Percentiles rank a stretch among this genome's conserved stretches.
These are phyloP conservation scores for Nomada ferruginata DNA, from an alignment of 2,888 invertebrate genomes.

Conservation along the genomic window DNA sequence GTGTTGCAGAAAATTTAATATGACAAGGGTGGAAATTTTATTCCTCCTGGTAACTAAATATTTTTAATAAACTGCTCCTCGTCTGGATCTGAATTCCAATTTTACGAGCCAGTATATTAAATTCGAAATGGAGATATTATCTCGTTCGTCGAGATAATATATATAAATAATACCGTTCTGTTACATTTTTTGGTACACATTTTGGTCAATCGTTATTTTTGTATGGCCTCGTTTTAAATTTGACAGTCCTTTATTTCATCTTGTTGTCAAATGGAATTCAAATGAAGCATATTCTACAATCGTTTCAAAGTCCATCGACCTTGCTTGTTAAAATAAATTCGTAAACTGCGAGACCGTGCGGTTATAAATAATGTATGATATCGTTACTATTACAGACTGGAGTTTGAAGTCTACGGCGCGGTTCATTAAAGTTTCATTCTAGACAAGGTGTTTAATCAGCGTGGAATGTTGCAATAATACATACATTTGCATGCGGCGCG, in stretches of 20 bases:
- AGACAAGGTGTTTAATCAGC: constrained; percentile 43
- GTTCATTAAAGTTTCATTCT: constrained; percentile 60
- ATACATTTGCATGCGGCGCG: constrained; percentile 47
- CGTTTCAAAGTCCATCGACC: neutral
- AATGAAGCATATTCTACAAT: neutral
- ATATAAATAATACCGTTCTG: neutral
- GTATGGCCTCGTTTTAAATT: no score
- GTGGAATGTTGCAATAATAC: constrained; percentile 57
- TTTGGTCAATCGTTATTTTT: neutral
- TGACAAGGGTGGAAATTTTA: no score
- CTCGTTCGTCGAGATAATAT: neutral
- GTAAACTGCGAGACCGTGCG: neutral
- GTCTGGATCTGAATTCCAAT: neutral
- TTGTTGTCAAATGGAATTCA: no score
- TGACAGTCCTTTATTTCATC: no score
- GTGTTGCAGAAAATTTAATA: no score
- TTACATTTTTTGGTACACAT: no score
- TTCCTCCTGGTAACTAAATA: no score
- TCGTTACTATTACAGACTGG: constrained; percentile 13
- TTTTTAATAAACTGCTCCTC: no score
- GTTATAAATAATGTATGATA: constrained; percentile 33
- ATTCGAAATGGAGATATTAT: neutral
- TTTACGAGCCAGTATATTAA: neutral
- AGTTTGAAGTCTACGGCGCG: constrained; percentile 35
- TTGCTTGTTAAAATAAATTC: neutral